Percentiles rank a stretch among this genome's conserved stretches.
Conservation (phyloP, 2,797 vertebrate genomes). For the Chelon auratus region DNA sequence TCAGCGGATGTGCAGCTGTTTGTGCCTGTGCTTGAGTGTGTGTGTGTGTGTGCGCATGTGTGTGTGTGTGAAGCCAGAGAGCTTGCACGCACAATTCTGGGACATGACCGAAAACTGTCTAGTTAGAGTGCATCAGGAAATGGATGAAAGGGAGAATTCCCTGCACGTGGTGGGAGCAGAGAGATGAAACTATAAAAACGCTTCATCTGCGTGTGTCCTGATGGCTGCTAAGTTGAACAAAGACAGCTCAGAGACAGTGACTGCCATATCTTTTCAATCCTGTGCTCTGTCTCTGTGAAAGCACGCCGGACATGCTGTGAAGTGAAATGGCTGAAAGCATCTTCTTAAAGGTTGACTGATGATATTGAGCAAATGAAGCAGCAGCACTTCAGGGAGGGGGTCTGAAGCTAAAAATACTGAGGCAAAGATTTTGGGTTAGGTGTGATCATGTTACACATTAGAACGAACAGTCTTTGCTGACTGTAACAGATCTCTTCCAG, state of each 20-base stretch:
- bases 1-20: conserved; percentile 77
- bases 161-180: conserved; percentile 61
- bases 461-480: neutral
- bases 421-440: conserved; percentile 1
- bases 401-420: conserved; percentile 59
- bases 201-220: conserved; percentile 64
- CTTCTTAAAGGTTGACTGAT: conserved; percentile 71
- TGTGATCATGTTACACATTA: conserved; percentile 2
- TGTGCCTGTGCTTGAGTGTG: conserved; percentile 24
- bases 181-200: conserved; percentile 51
- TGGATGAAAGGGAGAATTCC: conserved; percentile 77
- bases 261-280: conserved; percentile 42
- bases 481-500: neutral
- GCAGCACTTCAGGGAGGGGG: conserved; percentile 46
- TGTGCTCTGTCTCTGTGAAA: conserved; percentile 46
- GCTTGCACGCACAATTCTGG: conserved; percentile 71
- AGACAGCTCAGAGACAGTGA: conserved; percentile 49
- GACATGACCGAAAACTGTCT: conserved; percentile 82
- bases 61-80: conserved; percentile 50
- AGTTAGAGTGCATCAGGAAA: conserved; percentile 77
- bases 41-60: conserved; percentile 30
- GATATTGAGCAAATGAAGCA: conserved; percentile 65
- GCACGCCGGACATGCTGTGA: conserved; percentile 62
- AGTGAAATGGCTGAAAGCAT: conserved; percentile 63
- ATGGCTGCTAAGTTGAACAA: conserved; percentile 68